Base-by-base conservation (phyloP, 2,888 invertebrate species). In the Leptopterna dolabrata region DNA sequence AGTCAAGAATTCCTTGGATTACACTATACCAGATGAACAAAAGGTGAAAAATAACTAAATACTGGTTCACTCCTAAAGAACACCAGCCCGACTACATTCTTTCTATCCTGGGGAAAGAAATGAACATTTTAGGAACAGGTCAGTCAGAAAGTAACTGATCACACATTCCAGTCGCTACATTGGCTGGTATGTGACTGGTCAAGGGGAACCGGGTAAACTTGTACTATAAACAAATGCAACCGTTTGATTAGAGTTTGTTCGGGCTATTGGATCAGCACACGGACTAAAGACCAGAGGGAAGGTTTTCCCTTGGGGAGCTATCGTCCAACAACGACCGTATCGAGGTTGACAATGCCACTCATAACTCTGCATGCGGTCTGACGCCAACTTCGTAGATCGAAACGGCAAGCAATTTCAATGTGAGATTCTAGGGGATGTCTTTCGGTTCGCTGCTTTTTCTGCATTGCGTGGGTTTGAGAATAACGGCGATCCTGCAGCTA, bases 241-340 rank as follows among this genome's bases (percentile, higher is more conserved):
- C 13, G 24, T 81, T 81, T 81, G 81, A 81, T 81, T 81, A 81
- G 81, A 81, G 51, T 55, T 19, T 81, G 81, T 81, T 81, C 36
- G 81, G 41, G 29, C 78, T 78, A 78, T 78, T 24, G 45, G 45
- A 43, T 78, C 78, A 78, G 19, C 78, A 19, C 45, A 78, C 43
- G 45, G 45, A 78, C 78, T 78, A 45, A 43, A 19, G 45, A 78
- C 45, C 45, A 45, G 14, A 19, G 78, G 73, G 73, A 45, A 19
- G 78, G 78, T 78, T 78, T 78, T 78, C 78, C 24, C 43, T 45
- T 45, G 41, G 78, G 78, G 45, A 76, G 76, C 76, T 16, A 78
- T 78, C 41, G 27, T 24, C 76, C 41, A 19, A 6, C 41, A 41
- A 78, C 24, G 78, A 78, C 45, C 45, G 45, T 11, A 43, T 78